Evolutionary conservation across 1,140 invertebrate genomes (phyloP), one percentile per base, ranked within the genome.

Genomic region (Tribolium castaneum): DNA sequence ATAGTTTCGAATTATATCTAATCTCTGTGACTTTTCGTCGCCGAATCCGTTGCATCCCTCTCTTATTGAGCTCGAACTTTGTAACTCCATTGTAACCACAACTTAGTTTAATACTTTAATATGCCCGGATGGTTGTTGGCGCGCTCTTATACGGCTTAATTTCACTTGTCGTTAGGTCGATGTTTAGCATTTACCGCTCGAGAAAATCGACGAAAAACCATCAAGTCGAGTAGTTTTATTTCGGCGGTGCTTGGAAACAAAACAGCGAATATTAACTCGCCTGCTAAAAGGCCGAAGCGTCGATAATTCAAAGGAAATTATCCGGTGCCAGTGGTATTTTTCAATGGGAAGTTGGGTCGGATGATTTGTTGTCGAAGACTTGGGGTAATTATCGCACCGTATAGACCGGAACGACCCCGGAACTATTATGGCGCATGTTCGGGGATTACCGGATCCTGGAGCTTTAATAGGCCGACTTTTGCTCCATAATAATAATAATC

Each of bases 21-120:
- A 51, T 51, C 50, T 14, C 50, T 45, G n/a, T 45, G 39, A 45
- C 51, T 52, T 52, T 52, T 52, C 51, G 51, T 12, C 19, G 13
- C 10, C 6, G 13, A 22, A 59, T 59, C 54, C 54, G 54, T 30
- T 59, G 54, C 54, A 72, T 14, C 35, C 19, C 14, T n/a, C 39
- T 45, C 34, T 72, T 72, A 72, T 72, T 72, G 34, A 72, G 39
- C 30, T 72, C 16, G 19, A 59, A 75, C 73, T 56, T 75, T 75
- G 52, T 75, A 75, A 75, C 73, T 75, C 52, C 30, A 75, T 75
- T 75, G 51, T 75, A 75, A 75, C 73, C 73, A 75, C 73, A 75
- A 75, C 73, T 75, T 59, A 59, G 73, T 75, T 75, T 75, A 75
- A 75, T 75, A 75, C 73, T 75, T 75, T 75, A 75, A 75, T 75